phyloP scores from a whole-genome alignment of 35 echinoderm and acorn worm species.

The Amphiura filiformis region DNA sequence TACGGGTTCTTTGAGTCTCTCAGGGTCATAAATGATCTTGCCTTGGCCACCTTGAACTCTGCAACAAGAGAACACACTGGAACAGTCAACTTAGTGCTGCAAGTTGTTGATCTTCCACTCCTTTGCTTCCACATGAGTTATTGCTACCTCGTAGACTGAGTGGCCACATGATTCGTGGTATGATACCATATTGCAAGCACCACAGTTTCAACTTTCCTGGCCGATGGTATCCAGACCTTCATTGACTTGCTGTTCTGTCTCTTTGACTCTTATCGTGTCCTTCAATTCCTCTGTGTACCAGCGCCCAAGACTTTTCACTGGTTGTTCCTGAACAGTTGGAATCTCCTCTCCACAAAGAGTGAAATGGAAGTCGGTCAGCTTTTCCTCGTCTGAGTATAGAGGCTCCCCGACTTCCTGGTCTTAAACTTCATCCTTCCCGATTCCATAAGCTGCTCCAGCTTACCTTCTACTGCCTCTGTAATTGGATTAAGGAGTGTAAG shows the following conservation, averaged over 20 bases:
- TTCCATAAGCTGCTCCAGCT: background rate
- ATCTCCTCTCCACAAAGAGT: conserved; percentile 17
- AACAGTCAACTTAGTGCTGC: conserved; percentile 1
- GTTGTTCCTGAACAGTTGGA: conserved; percentile 35
- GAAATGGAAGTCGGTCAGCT: conserved; percentile 17
- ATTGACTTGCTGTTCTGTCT: conserved; percentile 1
- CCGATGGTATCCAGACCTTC: too few relatives aligned
- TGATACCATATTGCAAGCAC: too few relatives aligned
- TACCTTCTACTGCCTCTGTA: background rate
- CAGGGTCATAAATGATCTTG: too few relatives aligned
- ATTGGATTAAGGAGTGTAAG: conserved; percentile 18
- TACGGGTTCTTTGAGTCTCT: too few relatives aligned
- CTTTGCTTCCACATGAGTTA: too few relatives aligned
- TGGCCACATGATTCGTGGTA: too few relatives aligned
- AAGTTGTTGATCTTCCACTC: too few relatives aligned
- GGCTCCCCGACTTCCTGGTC: conserved; percentile 32
- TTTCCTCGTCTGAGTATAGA: conserved; percentile 9
- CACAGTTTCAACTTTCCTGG: too few relatives aligned
- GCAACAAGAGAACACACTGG: background rate
- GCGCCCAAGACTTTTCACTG: conserved; percentile 14
- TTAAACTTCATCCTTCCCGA: conserved; percentile 33
- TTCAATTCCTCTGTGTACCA: conserved; percentile 34
- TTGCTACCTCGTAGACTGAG: too few relatives aligned
- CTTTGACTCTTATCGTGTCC: conserved; percentile 1
- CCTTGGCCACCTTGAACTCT: too few relatives aligned